Conservation (phyloP, 2,113 vertebrate species). For the Pachycephala philippinensis region DNA sequence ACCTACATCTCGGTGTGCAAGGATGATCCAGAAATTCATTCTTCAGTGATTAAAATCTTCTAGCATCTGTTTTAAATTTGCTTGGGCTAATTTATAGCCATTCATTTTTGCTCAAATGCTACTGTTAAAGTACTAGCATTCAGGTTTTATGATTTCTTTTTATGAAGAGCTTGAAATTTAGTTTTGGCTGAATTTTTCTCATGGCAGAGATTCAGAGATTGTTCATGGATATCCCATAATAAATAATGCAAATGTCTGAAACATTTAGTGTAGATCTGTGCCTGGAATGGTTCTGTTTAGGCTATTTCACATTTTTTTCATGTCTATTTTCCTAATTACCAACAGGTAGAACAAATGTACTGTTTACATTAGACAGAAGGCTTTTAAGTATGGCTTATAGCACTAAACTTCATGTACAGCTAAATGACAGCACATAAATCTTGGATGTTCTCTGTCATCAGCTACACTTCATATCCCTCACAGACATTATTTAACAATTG, state of each 20-base stretch:
- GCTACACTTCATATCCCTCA: background rate
- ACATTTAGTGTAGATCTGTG: background rate
- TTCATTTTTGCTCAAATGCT: background rate
- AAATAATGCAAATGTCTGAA: background rate
- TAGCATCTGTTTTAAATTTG: background rate
- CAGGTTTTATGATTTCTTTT: background rate
- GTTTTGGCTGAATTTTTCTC: background rate
- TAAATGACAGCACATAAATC: background rate
- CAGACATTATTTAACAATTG: background rate
- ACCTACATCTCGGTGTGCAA: background rate
- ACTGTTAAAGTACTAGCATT: background rate
- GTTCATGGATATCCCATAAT: background rate
- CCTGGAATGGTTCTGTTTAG: background rate
- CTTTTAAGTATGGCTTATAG: background rate
- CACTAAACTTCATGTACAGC: background rate
- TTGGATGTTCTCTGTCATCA: background rate
- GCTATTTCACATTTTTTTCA: background rate
- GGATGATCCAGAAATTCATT: background rate
- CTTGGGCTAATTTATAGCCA: background rate
- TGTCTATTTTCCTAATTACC: background rate
- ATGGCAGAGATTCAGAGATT: background rate
- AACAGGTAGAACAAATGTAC: background rate
- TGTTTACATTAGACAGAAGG: background rate
- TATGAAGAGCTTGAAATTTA: background rate
- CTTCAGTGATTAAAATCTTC: background rate